A percentile compares a stretch with the other conserved stretches of the same genome.
These are phyloP conservation scores for Columbina picui DNA, from an alignment of 2,113 vertebrate genomes.

Conservation along the genomic window DNA sequence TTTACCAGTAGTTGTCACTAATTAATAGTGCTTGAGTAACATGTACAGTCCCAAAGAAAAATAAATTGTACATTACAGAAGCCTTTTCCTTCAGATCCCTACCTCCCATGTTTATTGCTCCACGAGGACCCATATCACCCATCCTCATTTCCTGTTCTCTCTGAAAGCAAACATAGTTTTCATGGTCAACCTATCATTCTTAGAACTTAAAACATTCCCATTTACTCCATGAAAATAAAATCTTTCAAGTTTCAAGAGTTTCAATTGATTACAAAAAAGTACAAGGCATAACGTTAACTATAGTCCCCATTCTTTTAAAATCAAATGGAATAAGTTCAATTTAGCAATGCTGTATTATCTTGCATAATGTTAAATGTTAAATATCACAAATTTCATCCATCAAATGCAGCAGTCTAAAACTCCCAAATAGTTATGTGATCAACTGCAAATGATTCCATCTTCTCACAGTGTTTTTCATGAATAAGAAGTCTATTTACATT, in stretches of 20 bases:
- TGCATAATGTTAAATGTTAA: neutral
- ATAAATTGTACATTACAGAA: constrained; percentile 62
- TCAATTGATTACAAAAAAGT: neutral
- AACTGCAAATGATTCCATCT: neutral
- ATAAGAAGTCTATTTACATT: neutral
- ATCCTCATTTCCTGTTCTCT: constrained; percentile 99
- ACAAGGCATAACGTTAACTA: neutral
- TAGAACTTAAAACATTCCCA: constrained; percentile 73
- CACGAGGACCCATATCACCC: constrained; percentile 97
- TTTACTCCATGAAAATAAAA: constrained; percentile 61
- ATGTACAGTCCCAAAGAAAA: constrained; percentile 81
- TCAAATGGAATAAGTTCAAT: neutral
- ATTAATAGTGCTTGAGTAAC: constrained; percentile 56
- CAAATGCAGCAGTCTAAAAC: neutral
- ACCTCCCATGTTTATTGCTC: constrained; percentile 99
- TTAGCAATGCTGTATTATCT: neutral
- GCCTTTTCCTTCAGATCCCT: constrained; percentile 84
- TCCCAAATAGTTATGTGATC: neutral
- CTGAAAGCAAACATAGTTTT: constrained; percentile 94
- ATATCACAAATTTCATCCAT: neutral
- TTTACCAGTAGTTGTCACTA: constrained; percentile 5
- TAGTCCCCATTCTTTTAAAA: neutral
- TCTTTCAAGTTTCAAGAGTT: neutral
- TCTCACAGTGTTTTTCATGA: neutral
- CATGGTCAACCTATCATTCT: constrained; percentile 83